phyloP scores from a whole-genome alignment of 1,140 invertebrate species.

The Gyrodactylus bullatarudis region DNA sequence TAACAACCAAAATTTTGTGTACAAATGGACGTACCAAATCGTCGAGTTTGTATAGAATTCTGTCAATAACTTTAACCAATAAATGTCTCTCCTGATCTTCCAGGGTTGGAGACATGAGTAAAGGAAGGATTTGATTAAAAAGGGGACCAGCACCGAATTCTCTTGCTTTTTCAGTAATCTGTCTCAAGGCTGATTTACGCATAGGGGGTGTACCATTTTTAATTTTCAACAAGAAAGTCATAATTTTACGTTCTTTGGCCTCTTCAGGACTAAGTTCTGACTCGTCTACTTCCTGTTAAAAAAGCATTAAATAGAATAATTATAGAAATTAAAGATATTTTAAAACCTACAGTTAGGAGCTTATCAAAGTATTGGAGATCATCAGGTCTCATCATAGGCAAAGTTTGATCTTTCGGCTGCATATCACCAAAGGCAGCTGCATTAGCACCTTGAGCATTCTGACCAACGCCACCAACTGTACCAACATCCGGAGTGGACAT shows the following conservation, averaged over 20 bases:
- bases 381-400: slow-evolving; percentile 94
- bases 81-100: slow-evolving; percentile 97
- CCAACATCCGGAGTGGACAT: slow-evolving; percentile 29
- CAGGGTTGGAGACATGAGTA: slow-evolving; percentile 90
- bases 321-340: slow-evolving; percentile 3
- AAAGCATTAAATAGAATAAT: neutral
- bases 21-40: slow-evolving; percentile 93
- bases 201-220: slow-evolving; percentile 98
- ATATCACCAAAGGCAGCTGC: slow-evolving; percentile 48
- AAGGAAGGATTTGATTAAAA: slow-evolving; percentile 87
- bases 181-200: slow-evolving; percentile 68
- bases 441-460: slow-evolving; percentile 31
- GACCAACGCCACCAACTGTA: slow-evolving; percentile 13
- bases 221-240: slow-evolving; percentile 86
- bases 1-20: slow-evolving; percentile 94
- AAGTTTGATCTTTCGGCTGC: slow-evolving; percentile 63
- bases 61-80: slow-evolving; percentile 84
- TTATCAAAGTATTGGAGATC: slow-evolving; percentile 99
- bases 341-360: slow-evolving; percentile 29
- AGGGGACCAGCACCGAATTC: slow-evolving; percentile 89
- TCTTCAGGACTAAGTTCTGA: slow-evolving; percentile 71
- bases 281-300: slow-evolving; percentile 64
- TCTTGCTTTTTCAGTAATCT: slow-evolving; percentile 88
- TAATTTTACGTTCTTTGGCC: slow-evolving; percentile 87
- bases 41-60: slow-evolving; percentile 89